Evolutionary conservation across 2,797 vertebrate species (phyloP).

Genomic region (Sebastes cheni): DNA sequence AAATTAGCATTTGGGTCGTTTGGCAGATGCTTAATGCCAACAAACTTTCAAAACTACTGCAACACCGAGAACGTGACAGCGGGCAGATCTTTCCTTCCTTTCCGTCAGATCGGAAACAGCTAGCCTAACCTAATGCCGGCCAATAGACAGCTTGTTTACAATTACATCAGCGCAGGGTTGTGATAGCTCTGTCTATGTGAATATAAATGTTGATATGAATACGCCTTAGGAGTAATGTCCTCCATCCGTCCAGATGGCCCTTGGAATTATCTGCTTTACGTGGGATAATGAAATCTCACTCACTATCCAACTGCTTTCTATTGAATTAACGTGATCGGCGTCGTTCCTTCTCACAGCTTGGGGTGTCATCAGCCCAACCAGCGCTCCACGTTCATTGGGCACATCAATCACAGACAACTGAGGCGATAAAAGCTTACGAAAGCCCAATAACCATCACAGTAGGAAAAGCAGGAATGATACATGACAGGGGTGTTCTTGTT

Average conservation of each 20-base stretch:
- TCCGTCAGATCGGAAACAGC: not conserved
- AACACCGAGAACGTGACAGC: slow-evolving; percentile 7
- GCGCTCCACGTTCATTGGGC: slow-evolving; percentile 21
- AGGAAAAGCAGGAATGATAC: slow-evolving; percentile 37
- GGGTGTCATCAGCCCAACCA: slow-evolving; percentile 53
- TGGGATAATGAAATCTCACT: slow-evolving; percentile 78
- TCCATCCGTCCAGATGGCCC: slow-evolving; percentile 63
- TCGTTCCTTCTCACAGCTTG: slow-evolving; percentile 58
- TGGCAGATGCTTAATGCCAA: slow-evolving; percentile 27
- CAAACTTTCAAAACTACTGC: slow-evolving; percentile 22
- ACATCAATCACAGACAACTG: slow-evolving; percentile 69
- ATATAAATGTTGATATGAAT: slow-evolving; percentile 51
- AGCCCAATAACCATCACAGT: slow-evolving; percentile 56
- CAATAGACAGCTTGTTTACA: slow-evolving; percentile 41
- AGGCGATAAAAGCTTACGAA: slow-evolving; percentile 57
- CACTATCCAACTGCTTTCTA: slow-evolving; percentile 68
- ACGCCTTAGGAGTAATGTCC: slow-evolving; percentile 41
- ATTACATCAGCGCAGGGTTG: slow-evolving; percentile 9
- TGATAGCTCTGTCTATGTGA: slow-evolving; percentile 22
- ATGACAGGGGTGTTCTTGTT: slow-evolving; percentile 18
- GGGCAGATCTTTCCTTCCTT: not conserved
- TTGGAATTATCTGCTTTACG: slow-evolving; percentile 62
- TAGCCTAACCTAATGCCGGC: not conserved
- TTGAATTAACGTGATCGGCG: slow-evolving; percentile 75
- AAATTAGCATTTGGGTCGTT: slow-evolving; percentile 47